Base-by-base conservation (phyloP, 2,888 invertebrate species). In the Candidula unifasciata region DNA sequence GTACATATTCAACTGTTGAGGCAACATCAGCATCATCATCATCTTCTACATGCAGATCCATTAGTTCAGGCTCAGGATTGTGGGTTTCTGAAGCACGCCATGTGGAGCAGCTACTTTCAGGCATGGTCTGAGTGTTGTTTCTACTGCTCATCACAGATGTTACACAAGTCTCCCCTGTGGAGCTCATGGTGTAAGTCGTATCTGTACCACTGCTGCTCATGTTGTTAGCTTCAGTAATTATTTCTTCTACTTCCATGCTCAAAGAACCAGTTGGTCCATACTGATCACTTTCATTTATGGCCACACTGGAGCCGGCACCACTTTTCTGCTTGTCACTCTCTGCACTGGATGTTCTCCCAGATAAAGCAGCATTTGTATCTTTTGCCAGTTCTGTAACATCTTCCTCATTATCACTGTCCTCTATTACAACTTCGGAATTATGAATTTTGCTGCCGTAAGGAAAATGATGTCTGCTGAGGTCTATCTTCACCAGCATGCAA, bases 401-500 rank as follows among this genome's bases (percentile, higher is more conserved):
- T 66, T 78, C 83, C 57, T 68, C 69, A 37, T 83, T 78, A 68
- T 69, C 69, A 52, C 69, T 78, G 33, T 71, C 80, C 68, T 74
- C 54, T 74, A 78, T 78, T 16, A 83, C 69, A 57, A 69, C 52
- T 21, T 77, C 33, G 2, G n/a, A 33, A 54, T 78, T 83, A n/a
- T 83, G 57, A 35, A 83, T 52, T 37, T 57, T 68, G 21, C 21
- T 60, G 21, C 35, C 78, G 37, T 24, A 78, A 30, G 77, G 57
- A 27, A 68, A 57, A n/a, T 1, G 27, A n/a, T 54, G 27, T 33
- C 35, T 77, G 33, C 57, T 83, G 6, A 77, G 37, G 57, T 83
- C 83, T 44, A 78, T 78, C 76, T 77, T 78, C 5, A 83, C 83
- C 8, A 83, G 27, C 44, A 78, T 57, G 44, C 77, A 83, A 30